A percentile compares a stretch with the other conserved stretches of the same genome.
These are phyloP conservation scores for Distichodus sexfasciatus DNA, from an alignment of 2,797 vertebrate species.

Conservation along the genomic window DNA sequence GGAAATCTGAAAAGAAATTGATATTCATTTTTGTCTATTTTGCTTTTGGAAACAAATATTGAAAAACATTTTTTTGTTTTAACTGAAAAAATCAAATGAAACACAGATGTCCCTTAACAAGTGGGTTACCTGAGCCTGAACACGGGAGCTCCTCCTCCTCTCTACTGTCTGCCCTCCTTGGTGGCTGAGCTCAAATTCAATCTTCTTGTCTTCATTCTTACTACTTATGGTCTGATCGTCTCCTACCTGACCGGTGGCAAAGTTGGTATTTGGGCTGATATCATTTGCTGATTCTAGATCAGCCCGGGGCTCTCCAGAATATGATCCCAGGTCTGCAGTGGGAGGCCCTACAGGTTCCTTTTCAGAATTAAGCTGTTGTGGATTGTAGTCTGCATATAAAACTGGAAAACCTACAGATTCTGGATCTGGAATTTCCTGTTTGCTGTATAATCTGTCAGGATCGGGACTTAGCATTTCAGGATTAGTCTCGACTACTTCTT, in stretches of 20 bases:
- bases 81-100: too few relatives aligned
- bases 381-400: not conserved
- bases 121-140: constrained; percentile 18
- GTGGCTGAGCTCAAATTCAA: not conserved
- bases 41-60: too few relatives aligned
- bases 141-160: not conserved
- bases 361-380: constrained; percentile 3
- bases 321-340: not conserved
- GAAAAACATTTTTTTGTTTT: too few relatives aligned
- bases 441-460: too few relatives aligned
- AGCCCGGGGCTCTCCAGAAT: not conserved
- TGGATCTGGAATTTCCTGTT: not conserved
- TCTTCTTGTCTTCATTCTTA: not conserved
- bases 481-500: too few relatives aligned
- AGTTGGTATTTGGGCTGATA: not conserved
- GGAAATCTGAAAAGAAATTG: too few relatives aligned
- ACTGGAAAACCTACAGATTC: not conserved
- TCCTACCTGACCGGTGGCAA: not conserved
- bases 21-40: not conserved
- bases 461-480: too few relatives aligned
- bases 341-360: not conserved
- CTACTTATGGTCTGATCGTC: not conserved
- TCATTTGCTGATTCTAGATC: not conserved
- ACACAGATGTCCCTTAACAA: not conserved
- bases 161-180: not conserved